Conservation (phyloP, 2,113 vertebrate genomes). For the Carassius carassius region DNA sequence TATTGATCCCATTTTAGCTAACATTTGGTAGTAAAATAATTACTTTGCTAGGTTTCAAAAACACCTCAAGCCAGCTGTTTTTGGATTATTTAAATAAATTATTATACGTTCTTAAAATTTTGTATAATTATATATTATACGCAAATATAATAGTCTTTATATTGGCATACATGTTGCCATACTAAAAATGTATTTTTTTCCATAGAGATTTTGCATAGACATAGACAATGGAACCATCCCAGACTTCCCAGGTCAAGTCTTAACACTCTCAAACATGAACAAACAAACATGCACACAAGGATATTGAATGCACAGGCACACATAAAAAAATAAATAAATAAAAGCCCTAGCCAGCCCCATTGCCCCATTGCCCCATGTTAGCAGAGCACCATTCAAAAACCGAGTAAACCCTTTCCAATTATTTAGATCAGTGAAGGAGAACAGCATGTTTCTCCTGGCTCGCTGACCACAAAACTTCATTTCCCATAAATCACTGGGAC, state of each 20-base stretch:
- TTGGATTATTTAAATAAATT: neutral
- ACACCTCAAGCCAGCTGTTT: neutral
- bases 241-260: conserved; percentile 36
- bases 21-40: neutral
- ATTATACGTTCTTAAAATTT: too few species aligned
- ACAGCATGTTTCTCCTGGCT: neutral
- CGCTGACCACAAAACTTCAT: neutral
- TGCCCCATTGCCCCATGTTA: neutral
- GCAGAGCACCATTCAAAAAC: neutral
- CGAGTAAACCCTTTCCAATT: neutral
- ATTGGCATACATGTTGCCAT: too few species aligned
- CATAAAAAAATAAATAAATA: neutral
- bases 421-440: conserved; percentile 11
- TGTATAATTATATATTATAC: too few species aligned
- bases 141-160: too few species aligned
- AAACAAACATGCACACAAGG: neutral
- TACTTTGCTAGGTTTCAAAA: neutral
- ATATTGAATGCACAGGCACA: neutral
- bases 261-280: neutral
- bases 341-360: neutral
- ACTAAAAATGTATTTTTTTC: too few species aligned
- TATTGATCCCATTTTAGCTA: neutral
- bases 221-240: neutral
- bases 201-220: too few species aligned
- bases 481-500: conserved; percentile 3